Base-by-base conservation (phyloP, 2,888 invertebrate genomes). In the Opisthograptis luteolata region DNA sequence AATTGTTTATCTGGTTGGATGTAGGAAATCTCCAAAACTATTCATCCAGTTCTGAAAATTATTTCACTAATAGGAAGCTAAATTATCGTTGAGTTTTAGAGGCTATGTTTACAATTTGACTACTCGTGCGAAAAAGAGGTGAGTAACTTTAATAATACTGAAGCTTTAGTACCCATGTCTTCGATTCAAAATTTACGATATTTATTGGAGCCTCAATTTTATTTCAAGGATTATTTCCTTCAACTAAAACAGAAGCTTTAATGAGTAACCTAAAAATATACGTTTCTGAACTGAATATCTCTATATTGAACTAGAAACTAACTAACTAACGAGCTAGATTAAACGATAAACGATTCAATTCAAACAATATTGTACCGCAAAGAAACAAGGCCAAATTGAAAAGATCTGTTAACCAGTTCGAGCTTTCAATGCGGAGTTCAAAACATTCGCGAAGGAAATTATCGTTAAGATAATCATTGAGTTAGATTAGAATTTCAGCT, bases 401-500 rank as follows among this genome's bases (percentile, higher is more conserved):
- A 42, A 45, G 49, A 41, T 37, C 30, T 27, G 25, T 36, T 25
- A 44, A 41, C 30, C 27, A 30, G 19, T 39, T 48, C 9, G 37
- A 44, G 40, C 6, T 48, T 28, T 20, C 22, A 31, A 28, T 30
- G 7, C 19, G 24, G 42, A 32, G 28, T 14, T 35, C 9, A 31
- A 17, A 36, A 51, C 43, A 42, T 49, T 44, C 12, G 19, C 30
- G 34, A 44, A 50, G 37, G 45, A 45, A 36, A 42, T 47, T 52
- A 55, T 55, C 52, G 41, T 24, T 35, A 41, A 47, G 50, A 55
- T 58, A 50, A 55, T 50, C 45, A 22, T 53, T 27, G 46, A 58
- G 43, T 55, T 58, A 52, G 41, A 58, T 53, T 58, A 44, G 53
- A 53, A 50, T 50, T 58, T 50, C 35, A 14, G 31, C 17, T 20